These are phyloP conservation scores for Helobdella robusta DNA, from an alignment of 2,888 invertebrate genomes.

Conservation along the genomic window DNA sequence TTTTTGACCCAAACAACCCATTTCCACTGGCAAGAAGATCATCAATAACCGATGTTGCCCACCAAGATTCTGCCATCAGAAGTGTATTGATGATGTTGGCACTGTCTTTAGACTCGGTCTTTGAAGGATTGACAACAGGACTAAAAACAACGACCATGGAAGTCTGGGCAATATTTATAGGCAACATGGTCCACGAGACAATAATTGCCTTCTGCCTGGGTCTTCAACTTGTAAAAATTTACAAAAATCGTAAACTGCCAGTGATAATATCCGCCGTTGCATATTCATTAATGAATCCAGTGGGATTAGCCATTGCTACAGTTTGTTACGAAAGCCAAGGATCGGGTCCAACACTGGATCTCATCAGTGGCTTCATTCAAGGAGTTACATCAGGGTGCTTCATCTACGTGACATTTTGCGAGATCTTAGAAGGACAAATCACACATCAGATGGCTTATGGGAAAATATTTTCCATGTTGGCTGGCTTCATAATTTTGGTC, in stretches of 20 bases:
- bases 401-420: slow-evolving; percentile 31
- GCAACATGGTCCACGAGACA: slow-evolving; percentile 31
- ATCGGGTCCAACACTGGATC: slow-evolving; percentile 18
- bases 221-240: slow-evolving; percentile 28
- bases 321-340: slow-evolving; percentile 23
- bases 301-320: slow-evolving; percentile 26
- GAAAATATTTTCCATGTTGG: slow-evolving; percentile 30
- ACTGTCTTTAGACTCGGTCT: slow-evolving; percentile 31
- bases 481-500: slow-evolving; percentile 29
- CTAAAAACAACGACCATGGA: slow-evolving; percentile 27
- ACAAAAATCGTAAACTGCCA: slow-evolving; percentile 12
- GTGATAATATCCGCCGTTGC: slow-evolving; percentile 24
- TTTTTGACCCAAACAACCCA: slow-evolving; percentile 16
- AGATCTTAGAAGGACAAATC: slow-evolving; percentile 29
- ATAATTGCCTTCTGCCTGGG: slow-evolving; percentile 33
- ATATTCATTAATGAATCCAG: slow-evolving; percentile 28
- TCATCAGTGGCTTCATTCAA: slow-evolving; percentile 27
- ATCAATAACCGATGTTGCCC: slow-evolving; percentile 27
- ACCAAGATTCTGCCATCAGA: slow-evolving; percentile 25
- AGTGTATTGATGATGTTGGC: slow-evolving; percentile 31
- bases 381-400: slow-evolving; percentile 26
- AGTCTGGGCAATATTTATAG: slow-evolving; percentile 31
- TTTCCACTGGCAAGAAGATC: slow-evolving; percentile 28
- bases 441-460: slow-evolving; percentile 28
- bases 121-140: slow-evolving; percentile 31